Evolutionary conservation across 2,113 vertebrate genomes (phyloP), one percentile per base, ranked within the genome.

Genomic region (Myocastor coypus): DNA sequence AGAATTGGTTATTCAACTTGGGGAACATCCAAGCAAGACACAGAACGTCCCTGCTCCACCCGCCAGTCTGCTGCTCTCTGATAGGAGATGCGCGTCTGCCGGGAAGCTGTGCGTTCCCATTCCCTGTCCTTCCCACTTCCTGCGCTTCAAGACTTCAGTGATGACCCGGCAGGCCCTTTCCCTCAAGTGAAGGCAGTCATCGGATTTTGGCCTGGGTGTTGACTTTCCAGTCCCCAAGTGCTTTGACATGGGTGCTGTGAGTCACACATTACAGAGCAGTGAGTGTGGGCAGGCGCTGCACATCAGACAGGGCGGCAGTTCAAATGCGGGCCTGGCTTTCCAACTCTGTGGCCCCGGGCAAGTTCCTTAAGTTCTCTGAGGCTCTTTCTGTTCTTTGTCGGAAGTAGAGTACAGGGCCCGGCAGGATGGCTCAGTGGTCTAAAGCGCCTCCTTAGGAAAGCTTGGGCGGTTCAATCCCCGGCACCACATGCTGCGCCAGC

Each of bases 41-140:
- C 55, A 57, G 55, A 17, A 57, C 4, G 4, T 57, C 17, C 55
- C 16, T 57, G 55, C 17, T 16, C 55, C 55, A 57, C 55, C 55
- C 55, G 19, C 55, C 55, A 57, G 55, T 0, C 55, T 19, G 16
- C 55, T 0, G 55, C 55, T 57, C 4, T 57, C 55, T 5, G 55
- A 57, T 19, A 57, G 55, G 55, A 7, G 64, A 80, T 0, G 1
- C 14, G 81, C 26, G 13, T 88, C 37, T 93, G 73, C 93, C 96
- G 96, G 95, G 94, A 96, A 96, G 93, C 63, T 5, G 40, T 30
- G 4, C 16, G 30, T 52, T 89, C 81, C 89, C 46, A 16, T 55
- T 81, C 91, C 77, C 50, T 12, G 42, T 7, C 52, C 32, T 5
- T 0, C 10, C 69, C 4, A 16, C 19, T 34, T 14, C 59, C 52